Conservation (phyloP, 1,140 invertebrate species). For the Drosophila mayri region DNA sequence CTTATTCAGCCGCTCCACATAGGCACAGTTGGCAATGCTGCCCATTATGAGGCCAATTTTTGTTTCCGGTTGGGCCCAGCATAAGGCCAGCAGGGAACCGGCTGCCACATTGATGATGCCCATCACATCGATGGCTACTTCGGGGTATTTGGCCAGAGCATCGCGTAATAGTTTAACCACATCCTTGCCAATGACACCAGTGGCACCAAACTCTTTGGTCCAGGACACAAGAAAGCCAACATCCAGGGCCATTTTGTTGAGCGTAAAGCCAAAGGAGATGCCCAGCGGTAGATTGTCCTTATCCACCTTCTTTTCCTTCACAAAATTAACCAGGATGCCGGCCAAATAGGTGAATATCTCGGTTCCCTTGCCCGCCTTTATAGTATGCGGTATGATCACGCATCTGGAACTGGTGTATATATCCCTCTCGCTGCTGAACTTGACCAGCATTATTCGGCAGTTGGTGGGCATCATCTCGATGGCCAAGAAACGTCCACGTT, state of each 20-base stretch:
- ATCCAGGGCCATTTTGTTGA: conserved; percentile 94
- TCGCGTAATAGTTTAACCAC: conserved; percentile 93
- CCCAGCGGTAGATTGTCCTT: conserved; percentile 89
- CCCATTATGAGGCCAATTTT: conserved; percentile 88
- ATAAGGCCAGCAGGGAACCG: conserved; percentile 91
- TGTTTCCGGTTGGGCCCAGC: conserved; percentile 49
- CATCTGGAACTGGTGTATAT: conserved; percentile 98
- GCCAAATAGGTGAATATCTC: conserved; percentile 99
- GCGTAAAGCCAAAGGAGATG: conserved; percentile 99
- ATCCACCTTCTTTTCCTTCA: conserved; percentile 91
- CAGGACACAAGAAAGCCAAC: conserved; percentile 94
- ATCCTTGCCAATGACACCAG: conserved; percentile 88
- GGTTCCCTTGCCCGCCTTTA: conserved; percentile 95
- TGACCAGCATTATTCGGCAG: conserved; percentile 98
- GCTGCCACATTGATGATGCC: conserved; percentile 99
- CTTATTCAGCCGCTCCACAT: conserved; percentile 91
- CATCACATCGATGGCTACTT: conserved; percentile 90
- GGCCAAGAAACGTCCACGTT: conserved; percentile 97
- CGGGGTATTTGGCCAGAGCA: conserved; percentile 88
- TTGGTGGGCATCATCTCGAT: conserved; percentile 99
- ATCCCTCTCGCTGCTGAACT: conserved; percentile 90
- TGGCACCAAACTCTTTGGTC: conserved; percentile 87
- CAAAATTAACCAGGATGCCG: conserved; percentile 96
- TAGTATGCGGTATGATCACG: conserved; percentile 95
- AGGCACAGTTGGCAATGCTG: conserved; percentile 98